A percentile compares a stretch with the other conserved stretches of the same genome.
These are phyloP conservation scores for Nesogale talazaci DNA, from an alignment of 2,113 vertebrate species.

Conservation along the genomic window DNA sequence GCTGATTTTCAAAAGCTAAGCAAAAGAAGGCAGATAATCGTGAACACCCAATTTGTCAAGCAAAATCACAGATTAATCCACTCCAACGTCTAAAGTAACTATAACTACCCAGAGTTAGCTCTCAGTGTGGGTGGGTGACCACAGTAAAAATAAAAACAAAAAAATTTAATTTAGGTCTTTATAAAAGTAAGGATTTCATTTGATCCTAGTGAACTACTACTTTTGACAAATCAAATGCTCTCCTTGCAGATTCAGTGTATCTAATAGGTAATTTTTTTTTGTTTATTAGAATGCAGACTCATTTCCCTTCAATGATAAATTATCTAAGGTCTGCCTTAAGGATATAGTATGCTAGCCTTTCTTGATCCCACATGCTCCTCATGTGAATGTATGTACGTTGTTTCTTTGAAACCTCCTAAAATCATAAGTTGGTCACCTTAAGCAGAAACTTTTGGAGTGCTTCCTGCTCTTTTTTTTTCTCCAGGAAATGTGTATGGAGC, in stretches of 20 bases:
- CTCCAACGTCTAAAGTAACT: neutral
- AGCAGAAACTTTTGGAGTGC: neutral
- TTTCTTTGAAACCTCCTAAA: neutral
- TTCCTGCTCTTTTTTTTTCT: slow-evolving; percentile 12
- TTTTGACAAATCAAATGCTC: neutral
- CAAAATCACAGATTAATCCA: neutral
- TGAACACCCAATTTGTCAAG: neutral
- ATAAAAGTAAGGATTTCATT: neutral
- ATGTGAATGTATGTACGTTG: neutral
- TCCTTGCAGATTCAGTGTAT: neutral
- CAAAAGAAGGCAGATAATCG: neutral
- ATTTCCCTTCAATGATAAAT: neutral
- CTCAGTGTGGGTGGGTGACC: neutral
- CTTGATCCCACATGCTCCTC: neutral
- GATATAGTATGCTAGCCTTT: neutral
- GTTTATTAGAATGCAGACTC: neutral
- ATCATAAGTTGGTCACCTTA: neutral
- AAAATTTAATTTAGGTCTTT: no score
- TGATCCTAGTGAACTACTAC: neutral
- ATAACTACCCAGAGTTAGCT: neutral
- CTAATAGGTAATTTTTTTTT: neutral
- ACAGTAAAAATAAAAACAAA: no score
- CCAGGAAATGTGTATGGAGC: neutral
- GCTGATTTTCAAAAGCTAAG: neutral
- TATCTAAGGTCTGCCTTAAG: neutral